These are phyloP conservation scores for Drosophila demipolita DNA, from an alignment of 2,888 invertebrate species.

Conservation along the genomic window DNA sequence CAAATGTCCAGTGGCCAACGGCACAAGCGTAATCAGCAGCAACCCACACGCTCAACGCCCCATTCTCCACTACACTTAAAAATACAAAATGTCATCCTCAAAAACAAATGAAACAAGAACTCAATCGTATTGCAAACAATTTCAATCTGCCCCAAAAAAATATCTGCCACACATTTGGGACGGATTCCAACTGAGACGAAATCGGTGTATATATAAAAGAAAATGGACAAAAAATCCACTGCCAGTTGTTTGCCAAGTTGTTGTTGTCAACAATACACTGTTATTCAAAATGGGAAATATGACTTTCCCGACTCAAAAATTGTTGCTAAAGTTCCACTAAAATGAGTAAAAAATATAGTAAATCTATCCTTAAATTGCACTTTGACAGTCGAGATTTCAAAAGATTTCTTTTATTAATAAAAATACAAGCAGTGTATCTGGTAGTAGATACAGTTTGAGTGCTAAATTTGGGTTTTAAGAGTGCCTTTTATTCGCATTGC, in stretches of 20 bases:
- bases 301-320: background rate
- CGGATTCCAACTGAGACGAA: slow-evolving; percentile 26
- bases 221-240: slow-evolving; percentile 22
- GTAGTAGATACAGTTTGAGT: background rate
- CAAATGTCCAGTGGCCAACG: slow-evolving; percentile 34
- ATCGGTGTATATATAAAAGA: background rate
- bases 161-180: slow-evolving; percentile 39
- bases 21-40: slow-evolving; percentile 49
- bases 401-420: too few species aligned
- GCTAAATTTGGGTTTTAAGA: background rate
- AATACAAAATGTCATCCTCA: background rate
- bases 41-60: background rate
- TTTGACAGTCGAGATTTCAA: background rate
- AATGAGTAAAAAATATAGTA: background rate
- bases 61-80: background rate
- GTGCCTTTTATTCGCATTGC: slow-evolving; percentile 54
- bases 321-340: background rate
- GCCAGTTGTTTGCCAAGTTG: slow-evolving; percentile 36
- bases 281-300: background rate
- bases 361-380: background rate
- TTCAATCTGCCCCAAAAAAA: slow-evolving; percentile 44
- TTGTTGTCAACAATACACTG: background rate
- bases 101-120: slow-evolving; percentile 9
- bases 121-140: slow-evolving; percentile 32
- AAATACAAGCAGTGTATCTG: background rate